phyloP scores from a whole-genome alignment of 2,888 invertebrate species.

The Cosmopolites sordidus region DNA sequence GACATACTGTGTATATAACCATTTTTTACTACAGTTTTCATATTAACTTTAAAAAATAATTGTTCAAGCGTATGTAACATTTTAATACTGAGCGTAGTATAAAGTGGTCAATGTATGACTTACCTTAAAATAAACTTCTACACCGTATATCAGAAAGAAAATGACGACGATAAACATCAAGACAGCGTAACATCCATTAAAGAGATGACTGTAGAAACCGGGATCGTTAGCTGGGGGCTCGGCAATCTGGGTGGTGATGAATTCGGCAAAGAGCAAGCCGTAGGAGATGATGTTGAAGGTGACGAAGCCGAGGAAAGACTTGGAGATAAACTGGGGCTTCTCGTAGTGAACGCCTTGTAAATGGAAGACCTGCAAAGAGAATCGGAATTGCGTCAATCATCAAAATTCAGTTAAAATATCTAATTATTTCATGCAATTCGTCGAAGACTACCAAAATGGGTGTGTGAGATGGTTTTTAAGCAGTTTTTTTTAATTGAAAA shows the following conservation, averaged over 20 bases:
- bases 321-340: slow-evolving; percentile 83
- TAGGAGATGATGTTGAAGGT: slow-evolving; percentile 87
- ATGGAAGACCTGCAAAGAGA: slow-evolving; percentile 70
- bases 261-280: slow-evolving; percentile 75
- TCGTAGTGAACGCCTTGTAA: slow-evolving; percentile 83
- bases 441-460: too few relatives aligned
- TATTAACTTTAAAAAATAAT: too few relatives aligned
- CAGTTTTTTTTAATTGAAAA: too few relatives aligned
- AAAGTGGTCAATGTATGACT: too few relatives aligned
- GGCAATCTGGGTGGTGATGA: slow-evolving; percentile 54
- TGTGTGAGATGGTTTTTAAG: too few relatives aligned
- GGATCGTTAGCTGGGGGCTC: slow-evolving; percentile 52
- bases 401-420: too few relatives aligned
- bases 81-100: too few relatives aligned
- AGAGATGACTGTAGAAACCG: slow-evolving; percentile 78
- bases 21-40: too few relatives aligned
- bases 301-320: slow-evolving; percentile 85
- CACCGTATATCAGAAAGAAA: slow-evolving; percentile 90
- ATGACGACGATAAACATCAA: slow-evolving; percentile 84
- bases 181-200: slow-evolving; percentile 90
- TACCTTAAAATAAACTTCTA: slow-evolving; percentile 92
- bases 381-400: too few relatives aligned
- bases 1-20: too few relatives aligned
- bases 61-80: too few relatives aligned
- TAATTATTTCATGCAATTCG: too few relatives aligned